These are phyloP conservation scores for Pammene fasciana DNA, from an alignment of 2,888 invertebrate species.

Conservation along the genomic window DNA sequence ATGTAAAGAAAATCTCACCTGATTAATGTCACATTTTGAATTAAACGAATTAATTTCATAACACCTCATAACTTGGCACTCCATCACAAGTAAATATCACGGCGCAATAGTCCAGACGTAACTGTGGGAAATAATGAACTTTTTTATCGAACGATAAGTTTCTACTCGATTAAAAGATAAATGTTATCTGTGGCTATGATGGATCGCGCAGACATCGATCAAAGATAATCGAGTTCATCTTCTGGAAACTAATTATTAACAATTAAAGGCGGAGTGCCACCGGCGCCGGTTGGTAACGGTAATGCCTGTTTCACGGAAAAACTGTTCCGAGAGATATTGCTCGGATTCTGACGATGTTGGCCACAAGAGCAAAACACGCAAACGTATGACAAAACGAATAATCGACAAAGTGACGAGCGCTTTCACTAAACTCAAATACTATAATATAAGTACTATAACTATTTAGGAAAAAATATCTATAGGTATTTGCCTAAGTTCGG, in stretches of 20 bases:
- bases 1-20: neutral
- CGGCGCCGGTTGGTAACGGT: too few relatives aligned
- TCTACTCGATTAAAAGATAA: constrained; percentile 28
- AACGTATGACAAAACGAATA: too few relatives aligned
- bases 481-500: too few relatives aligned
- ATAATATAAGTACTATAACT: too few relatives aligned
- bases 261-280: constrained; percentile 16
- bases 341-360: too few relatives aligned
- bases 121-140: neutral
- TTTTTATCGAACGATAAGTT: constrained; percentile 22
- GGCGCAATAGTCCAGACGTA: neutral
- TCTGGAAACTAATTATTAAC: constrained; percentile 21
- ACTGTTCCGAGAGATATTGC: too few relatives aligned
- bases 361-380: too few relatives aligned
- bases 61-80: neutral
- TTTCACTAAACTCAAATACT: too few relatives aligned
- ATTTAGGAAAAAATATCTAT: too few relatives aligned
- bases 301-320: too few relatives aligned
- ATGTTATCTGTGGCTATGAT: constrained; percentile 11
- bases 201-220: constrained; percentile 23
- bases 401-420: too few relatives aligned
- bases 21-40: neutral
- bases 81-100: neutral
- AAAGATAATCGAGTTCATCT: constrained; percentile 22
- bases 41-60: neutral